Evolutionary conservation across 2,888 invertebrate species (phyloP).

Genomic region (Torymus aiolomorphi): DNA sequence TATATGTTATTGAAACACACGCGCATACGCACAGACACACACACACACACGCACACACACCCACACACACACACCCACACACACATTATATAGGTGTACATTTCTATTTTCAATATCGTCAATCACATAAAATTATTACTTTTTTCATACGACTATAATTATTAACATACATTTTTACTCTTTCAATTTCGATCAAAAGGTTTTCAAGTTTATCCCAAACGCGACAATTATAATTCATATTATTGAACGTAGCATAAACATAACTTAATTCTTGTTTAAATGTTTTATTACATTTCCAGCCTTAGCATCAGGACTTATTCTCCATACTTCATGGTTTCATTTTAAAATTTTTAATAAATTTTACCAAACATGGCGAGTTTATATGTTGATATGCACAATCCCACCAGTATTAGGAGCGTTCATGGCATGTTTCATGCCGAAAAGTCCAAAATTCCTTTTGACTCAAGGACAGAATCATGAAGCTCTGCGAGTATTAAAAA

Average conservation of each 20-base stretch:
- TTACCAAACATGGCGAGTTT: slow-evolving; percentile 77
- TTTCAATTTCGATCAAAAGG: too few species aligned
- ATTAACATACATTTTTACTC: too few species aligned
- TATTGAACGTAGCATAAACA: neutral
- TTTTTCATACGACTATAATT: too few species aligned
- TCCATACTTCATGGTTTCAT: slow-evolving; percentile 66
- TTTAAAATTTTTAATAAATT: slow-evolving; percentile 65
- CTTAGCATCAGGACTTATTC: slow-evolving; percentile 75
- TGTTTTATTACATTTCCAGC: slow-evolving; percentile 63
- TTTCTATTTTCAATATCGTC: too few species aligned
- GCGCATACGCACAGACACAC: too few species aligned
- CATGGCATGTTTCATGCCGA: slow-evolving; percentile 81
- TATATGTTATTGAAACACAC: too few species aligned
- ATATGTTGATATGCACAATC: slow-evolving; percentile 75
- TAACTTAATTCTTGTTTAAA: neutral
- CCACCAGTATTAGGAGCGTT: slow-evolving; percentile 84
- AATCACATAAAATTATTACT: too few species aligned
- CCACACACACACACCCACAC: too few species aligned
- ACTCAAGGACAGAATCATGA: slow-evolving; percentile 81
- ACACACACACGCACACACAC: too few species aligned
- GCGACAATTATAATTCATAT: too few species aligned
- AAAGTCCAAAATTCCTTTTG: slow-evolving; percentile 88
- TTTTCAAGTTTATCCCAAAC: too few species aligned
- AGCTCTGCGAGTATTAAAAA: slow-evolving; percentile 81
- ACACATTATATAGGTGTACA: too few species aligned